phyloP scores from a whole-genome alignment of 2,113 vertebrate genomes.

The Rousettus leschenaultii region DNA sequence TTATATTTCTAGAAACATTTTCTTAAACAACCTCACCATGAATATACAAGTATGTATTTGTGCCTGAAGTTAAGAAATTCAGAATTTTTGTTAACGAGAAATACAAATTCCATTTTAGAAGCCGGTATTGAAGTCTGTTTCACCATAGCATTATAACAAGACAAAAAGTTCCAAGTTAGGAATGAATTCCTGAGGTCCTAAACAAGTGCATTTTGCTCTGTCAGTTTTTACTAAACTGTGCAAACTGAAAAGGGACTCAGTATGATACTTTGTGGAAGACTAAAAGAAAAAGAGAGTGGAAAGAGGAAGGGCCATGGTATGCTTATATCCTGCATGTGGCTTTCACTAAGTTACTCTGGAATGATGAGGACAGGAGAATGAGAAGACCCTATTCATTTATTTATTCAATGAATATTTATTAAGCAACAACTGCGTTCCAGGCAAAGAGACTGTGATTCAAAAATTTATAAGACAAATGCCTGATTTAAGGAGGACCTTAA shows the following conservation, averaged over 20 bases:
- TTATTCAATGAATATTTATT: conserved; percentile 29
- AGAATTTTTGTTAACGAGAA: conserved; percentile 8
- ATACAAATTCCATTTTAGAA: conserved; percentile 36
- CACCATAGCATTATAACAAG: background rate
- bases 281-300: background rate
- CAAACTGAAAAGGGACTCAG: background rate
- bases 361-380: background rate
- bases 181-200: background rate
- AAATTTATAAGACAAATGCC: background rate
- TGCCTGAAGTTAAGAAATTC: conserved; percentile 14
- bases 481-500: background rate
- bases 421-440: background rate
- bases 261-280: background rate
- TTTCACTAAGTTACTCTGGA: background rate
- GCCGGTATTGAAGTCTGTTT: background rate
- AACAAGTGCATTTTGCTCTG: background rate
- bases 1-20: conserved; percentile 30
- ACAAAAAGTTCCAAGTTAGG: conserved; percentile 5
- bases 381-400: background rate
- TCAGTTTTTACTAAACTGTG: background rate
- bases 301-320: background rate
- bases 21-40: background rate
- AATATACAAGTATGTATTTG: background rate
- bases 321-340: background rate
- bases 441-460: background rate